Percentiles rank a stretch among this genome's conserved stretches.
Evolutionary conservation across 2,797 vertebrate genomes (phyloP).

Genomic region (Amblyopsis hoosieri): DNA sequence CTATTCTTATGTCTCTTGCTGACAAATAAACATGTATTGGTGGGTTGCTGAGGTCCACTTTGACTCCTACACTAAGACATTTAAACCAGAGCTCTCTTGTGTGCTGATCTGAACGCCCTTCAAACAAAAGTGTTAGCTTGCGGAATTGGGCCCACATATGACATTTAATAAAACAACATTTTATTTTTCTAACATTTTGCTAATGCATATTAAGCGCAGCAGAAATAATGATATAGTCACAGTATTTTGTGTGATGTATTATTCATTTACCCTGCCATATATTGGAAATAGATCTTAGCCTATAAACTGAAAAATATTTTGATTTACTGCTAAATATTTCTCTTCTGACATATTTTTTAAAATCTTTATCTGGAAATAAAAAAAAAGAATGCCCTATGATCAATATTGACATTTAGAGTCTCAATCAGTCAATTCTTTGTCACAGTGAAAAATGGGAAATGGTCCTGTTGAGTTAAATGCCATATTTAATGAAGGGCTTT

Average conservation of each 20-base stretch:
- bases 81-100: slow-evolving; percentile 53
- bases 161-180: too few species aligned
- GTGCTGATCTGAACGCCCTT: slow-evolving; percentile 30
- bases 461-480: slow-evolving; percentile 22
- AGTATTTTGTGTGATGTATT: too few species aligned
- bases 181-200: too few species aligned
- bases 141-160: too few species aligned
- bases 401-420: slow-evolving; percentile 15
- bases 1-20: slow-evolving; percentile 2
- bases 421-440: slow-evolving; percentile 28
- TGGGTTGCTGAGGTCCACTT: slow-evolving; percentile 22
- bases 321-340: slow-evolving; percentile 39
- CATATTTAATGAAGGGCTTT: slow-evolving; percentile 27
- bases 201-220: too few species aligned
- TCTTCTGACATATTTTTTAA: slow-evolving; percentile 28
- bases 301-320: slow-evolving; percentile 25
- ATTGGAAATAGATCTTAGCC: too few species aligned
- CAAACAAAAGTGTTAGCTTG: slow-evolving; percentile 43
- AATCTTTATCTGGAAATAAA: neutral
- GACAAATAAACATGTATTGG: too few species aligned
- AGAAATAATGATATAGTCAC: too few species aligned
- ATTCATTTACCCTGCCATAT: too few species aligned
- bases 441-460: slow-evolving; percentile 16
- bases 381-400: neutral
- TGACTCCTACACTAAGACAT: slow-evolving; percentile 27